phyloP scores from a whole-genome alignment of 2,113 vertebrate species.

The Panthera leo region DNA sequence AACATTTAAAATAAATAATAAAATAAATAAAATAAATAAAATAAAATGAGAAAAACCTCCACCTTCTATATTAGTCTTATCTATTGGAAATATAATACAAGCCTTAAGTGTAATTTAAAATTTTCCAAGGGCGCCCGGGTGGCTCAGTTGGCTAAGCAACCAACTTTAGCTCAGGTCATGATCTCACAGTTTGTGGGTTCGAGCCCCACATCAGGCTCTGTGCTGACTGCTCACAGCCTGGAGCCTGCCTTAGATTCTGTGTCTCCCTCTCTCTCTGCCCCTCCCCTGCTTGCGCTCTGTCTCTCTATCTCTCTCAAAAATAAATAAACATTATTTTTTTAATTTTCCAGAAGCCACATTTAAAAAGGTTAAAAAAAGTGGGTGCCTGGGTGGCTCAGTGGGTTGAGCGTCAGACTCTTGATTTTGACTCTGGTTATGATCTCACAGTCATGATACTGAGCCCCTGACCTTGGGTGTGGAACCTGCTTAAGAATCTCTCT shows the following conservation, averaged over 20 bases:
- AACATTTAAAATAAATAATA: too few species aligned
- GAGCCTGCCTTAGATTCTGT: too few species aligned
- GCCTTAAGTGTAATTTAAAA: background rate
- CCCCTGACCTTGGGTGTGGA: too few species aligned
- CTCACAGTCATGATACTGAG: too few species aligned
- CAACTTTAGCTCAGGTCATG: background rate
- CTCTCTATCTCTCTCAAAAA: background rate
- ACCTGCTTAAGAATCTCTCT: too few species aligned
- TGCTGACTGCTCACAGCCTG: too few species aligned
- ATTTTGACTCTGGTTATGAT: too few species aligned
- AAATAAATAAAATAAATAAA: too few species aligned
- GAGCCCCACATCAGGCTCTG: background rate
- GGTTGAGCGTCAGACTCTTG: too few species aligned
- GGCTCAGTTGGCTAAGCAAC: background rate
- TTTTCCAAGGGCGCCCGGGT: background rate
- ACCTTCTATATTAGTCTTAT: background rate
- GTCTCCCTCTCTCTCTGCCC: background rate
- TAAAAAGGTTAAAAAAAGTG: background rate
- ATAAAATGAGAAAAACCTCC: background rate
- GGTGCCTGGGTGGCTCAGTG: too few species aligned
- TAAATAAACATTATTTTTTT: background rate
- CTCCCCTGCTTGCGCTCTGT: background rate
- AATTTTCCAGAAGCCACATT: background rate
- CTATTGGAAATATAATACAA: background rate
- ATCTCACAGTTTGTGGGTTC: background rate